A percentile compares a stretch with the other conserved stretches of the same genome.
Evolutionary conservation across 2,888 invertebrate species (phyloP).

Genomic region (Dicranocentrus wangi): DNA sequence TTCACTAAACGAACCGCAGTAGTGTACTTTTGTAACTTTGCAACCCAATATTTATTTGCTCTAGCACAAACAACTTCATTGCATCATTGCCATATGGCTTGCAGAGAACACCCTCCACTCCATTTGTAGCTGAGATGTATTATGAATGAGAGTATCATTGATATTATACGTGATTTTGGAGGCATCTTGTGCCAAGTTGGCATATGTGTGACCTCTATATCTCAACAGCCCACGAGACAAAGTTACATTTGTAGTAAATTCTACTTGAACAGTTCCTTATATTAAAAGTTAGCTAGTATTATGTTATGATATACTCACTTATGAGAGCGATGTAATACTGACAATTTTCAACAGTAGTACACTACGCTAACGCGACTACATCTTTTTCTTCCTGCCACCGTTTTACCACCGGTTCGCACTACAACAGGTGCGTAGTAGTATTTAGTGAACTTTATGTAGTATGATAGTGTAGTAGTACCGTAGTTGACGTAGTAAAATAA

Average conservation of each 20-base stretch:
- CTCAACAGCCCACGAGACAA: constrained; percentile 42
- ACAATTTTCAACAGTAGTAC: too few species aligned
- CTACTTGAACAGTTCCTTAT: constrained; percentile 11
- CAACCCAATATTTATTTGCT: constrained; percentile 14
- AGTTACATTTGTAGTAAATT: constrained; percentile 42
- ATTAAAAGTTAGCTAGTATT: too few species aligned
- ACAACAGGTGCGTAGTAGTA: constrained; percentile 54
- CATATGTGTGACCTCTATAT: constrained; percentile 49
- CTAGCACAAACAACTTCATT: constrained; percentile 1
- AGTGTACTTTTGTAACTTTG: not conserved
- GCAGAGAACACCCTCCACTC: not conserved
- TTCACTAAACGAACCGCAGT: not conserved
- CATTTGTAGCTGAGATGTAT: not conserved
- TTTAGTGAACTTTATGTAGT: constrained; percentile 28
- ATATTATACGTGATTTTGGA: not conserved
- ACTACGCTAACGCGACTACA: too few species aligned
- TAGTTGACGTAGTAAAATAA: constrained; percentile 33
- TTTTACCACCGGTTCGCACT: constrained; percentile 54
- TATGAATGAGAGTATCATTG: not conserved
- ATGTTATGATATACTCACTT: not conserved
- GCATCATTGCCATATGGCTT: constrained; percentile 8
- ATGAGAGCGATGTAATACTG: not conserved
- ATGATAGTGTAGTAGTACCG: constrained; percentile 37
- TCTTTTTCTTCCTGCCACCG: constrained; percentile 20
- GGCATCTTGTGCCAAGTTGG: constrained; percentile 50